phyloP scores from a whole-genome alignment of 2,888 invertebrate genomes.

The Mythimna impura region DNA sequence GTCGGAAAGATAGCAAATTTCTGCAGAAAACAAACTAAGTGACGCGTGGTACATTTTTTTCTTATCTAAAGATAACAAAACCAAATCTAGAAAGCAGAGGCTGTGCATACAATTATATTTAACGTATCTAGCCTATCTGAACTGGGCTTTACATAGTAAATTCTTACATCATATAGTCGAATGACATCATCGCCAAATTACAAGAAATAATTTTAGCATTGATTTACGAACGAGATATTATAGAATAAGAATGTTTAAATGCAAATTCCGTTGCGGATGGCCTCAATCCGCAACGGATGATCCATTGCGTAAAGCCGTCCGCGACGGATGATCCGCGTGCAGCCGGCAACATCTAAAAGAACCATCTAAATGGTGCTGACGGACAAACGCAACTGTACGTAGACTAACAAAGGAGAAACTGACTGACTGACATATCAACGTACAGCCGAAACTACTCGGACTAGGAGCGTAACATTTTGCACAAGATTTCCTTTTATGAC shows the following conservation, averaged over 20 bases:
- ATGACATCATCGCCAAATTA: constrained; percentile 30
- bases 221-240: neutral
- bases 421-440: too few species aligned
- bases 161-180: constrained; percentile 13
- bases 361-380: neutral
- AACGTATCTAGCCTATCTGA: neutral
- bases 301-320: neutral
- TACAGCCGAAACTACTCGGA: too few species aligned
- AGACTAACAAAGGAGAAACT: too few species aligned
- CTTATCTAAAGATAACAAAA: constrained; percentile 26
- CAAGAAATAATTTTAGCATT: constrained; percentile 1
- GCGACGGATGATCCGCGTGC: neutral
- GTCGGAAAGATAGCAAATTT: neutral
- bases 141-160: neutral
- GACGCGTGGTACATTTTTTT: neutral
- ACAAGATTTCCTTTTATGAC: too few species aligned
- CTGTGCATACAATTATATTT: constrained; percentile 17
- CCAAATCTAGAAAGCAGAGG: constrained; percentile 16
- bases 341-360: neutral
- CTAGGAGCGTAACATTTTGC: too few species aligned
- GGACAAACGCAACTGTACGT: neutral
- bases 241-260: neutral
- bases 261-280: neutral
- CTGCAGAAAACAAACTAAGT: constrained; percentile 15
- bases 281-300: too few species aligned